Base-by-base conservation (phyloP, 2,888 invertebrate genomes). In the Oxycera nigricornis region DNA sequence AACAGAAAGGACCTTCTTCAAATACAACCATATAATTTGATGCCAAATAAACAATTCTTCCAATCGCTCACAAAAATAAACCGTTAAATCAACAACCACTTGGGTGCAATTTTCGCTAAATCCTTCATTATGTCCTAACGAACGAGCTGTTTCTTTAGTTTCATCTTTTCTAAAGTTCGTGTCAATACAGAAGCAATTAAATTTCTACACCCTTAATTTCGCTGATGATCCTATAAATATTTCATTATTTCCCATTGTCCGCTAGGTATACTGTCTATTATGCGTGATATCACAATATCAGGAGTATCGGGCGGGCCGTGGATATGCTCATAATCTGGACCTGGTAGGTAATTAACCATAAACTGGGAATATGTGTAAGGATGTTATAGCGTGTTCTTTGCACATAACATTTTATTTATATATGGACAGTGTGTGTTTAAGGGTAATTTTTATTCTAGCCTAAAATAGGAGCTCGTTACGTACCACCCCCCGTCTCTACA, bases 261-360 rank as follows among this genome's bases (percentile, higher is more conserved):
- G 86, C 59, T 87, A 95, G 94, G 86, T 92, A 41, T 95, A 95
- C 84, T 91, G 92, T 77, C 86, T 94, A 83, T 87, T 94, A 74
- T 94, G 94, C 86, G 94, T 95, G 74, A 89, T 94, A 81, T 94
- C 94, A 2, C 94, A 94, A 84, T 94, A 93, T 82, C 95, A 95
- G 85, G 94, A 94, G 81, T 92, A 93, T 81, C 86, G 88, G 75
- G 90, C 88, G 6, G 92, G 93, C 3, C 87, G 92, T 68, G 94
- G 93, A 22, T 91, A 91, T 22, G 73, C 61, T 22, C 31, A 59
- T 6, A 46, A 73, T 22, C 50, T 31, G 17, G 26, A 46, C 31
- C 70, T 20, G 52, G 73, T 73, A 46, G 50, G 50, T 35, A 72
- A 55, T 28, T 50, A 52, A 50, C 28, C 72, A 22, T 61, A 61